These are phyloP conservation scores for Lepidochrysops patricia DNA, from an alignment of 2,888 invertebrate species.

Conservation along the genomic window DNA sequence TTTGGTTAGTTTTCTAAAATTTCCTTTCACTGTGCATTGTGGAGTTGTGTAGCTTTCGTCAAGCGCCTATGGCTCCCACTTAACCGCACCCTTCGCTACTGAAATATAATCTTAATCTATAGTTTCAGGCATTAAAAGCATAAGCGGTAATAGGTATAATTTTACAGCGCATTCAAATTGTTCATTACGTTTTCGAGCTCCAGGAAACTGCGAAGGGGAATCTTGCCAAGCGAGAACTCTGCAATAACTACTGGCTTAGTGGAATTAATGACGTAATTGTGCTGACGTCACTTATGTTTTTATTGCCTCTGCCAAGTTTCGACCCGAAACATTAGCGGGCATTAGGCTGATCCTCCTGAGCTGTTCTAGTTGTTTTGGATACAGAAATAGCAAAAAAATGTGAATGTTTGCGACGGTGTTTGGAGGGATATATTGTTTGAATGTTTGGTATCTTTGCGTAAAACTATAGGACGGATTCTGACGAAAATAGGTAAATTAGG, in stretches of 20 bases:
- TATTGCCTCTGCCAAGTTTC: constrained; percentile 1
- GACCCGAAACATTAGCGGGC: neutral
- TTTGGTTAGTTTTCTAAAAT: no score
- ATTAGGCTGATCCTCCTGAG: neutral
- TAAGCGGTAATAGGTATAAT: constrained; percentile 7
- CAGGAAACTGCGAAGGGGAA: constrained; percentile 41
- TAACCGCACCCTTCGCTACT: no score
- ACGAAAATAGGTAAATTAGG: no score
- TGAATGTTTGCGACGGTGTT: no score
- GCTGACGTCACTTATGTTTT: constrained; percentile 18
- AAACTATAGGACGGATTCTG: no score
- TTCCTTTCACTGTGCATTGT: no score
- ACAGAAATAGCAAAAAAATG: no score
- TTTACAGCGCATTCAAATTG: constrained; percentile 29
- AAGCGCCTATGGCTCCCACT: no score
- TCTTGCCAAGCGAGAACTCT: constrained; percentile 18
- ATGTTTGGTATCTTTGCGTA: no score
- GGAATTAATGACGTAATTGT: constrained; percentile 21
- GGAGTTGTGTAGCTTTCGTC: no score
- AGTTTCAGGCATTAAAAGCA: neutral
- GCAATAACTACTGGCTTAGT: constrained; percentile 16
- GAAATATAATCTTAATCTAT: neutral
- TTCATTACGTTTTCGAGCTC: constrained; percentile 60
- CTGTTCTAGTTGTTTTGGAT: no score
- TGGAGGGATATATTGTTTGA: no score